Percentiles rank a stretch among this genome's conserved stretches.
Conservation (phyloP, 1,140 invertebrate genomes). For the Philopotamus ludificatus region DNA sequence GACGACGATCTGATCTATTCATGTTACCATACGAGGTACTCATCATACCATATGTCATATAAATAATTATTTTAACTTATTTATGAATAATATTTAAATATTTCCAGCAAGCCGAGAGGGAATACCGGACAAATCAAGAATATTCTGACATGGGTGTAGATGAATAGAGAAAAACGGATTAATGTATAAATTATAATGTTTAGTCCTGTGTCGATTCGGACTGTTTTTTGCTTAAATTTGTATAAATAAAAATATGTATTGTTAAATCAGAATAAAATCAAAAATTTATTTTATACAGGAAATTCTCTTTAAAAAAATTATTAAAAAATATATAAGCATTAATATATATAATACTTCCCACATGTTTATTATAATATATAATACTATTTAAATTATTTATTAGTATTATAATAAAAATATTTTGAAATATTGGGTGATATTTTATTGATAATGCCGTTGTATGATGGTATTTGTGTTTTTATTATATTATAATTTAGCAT, state of each 20-base stretch:
- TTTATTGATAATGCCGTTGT: neutral
- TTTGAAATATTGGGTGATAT: neutral
- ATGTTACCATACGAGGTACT: slow-evolving; percentile 54
- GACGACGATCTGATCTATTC: slow-evolving; percentile 61
- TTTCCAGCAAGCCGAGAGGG: slow-evolving; percentile 39
- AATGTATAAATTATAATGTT: slow-evolving; percentile 29
- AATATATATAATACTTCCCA: too few species aligned
- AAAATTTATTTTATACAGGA: slow-evolving; percentile 7
- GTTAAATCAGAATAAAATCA: neutral
- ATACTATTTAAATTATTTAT: neutral
- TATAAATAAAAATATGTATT: slow-evolving; percentile 18
- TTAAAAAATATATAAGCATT: neutral
- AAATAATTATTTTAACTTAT: neutral
- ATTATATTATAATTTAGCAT: neutral
- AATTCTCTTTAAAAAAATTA: neutral
- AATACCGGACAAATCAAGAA: slow-evolving; percentile 37
- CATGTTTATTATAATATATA: neutral
- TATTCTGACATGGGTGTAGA: slow-evolving; percentile 29
- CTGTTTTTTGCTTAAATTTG: slow-evolving; percentile 18
- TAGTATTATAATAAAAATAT: neutral
- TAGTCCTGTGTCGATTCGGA: slow-evolving; percentile 5
- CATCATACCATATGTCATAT: slow-evolving; percentile 7
- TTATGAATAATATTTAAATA: neutral
- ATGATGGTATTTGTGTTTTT: neutral
- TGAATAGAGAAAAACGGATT: slow-evolving; percentile 15